A percentile compares a stretch with the other conserved stretches of the same genome.
These are phyloP conservation scores for Synergus laeviventris DNA, from an alignment of 2,888 invertebrate genomes.

Conservation along the genomic window DNA sequence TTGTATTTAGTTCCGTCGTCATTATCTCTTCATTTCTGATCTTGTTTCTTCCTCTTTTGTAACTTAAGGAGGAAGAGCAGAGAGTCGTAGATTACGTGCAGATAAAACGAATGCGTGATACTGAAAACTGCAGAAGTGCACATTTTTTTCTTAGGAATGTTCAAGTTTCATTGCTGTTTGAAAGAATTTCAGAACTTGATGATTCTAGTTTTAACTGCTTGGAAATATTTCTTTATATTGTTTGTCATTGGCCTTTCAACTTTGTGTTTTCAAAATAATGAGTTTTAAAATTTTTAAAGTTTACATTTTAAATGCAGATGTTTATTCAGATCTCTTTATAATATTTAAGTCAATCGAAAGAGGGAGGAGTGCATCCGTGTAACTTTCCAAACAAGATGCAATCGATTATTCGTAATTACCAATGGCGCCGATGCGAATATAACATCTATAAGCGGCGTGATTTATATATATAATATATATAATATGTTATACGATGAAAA, in stretches of 20 bases:
- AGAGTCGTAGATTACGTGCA: background rate
- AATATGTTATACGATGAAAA: slow-evolving; percentile 13
- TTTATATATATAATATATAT: slow-evolving; percentile 14
- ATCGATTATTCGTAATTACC: slow-evolving; percentile 39
- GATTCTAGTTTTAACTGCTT: background rate
- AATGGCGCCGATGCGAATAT: slow-evolving; percentile 28
- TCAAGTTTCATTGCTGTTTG: background rate
- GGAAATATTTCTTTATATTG: background rate
- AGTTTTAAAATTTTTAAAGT: background rate
- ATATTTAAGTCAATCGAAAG: background rate
- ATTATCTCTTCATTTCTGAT: slow-evolving; percentile 33
- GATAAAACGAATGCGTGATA: background rate
- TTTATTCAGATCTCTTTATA: background rate
- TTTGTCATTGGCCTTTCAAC: no score
- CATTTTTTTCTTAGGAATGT: slow-evolving; percentile 1
- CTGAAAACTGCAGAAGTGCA: background rate
- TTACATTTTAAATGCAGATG: slow-evolving; percentile 12
- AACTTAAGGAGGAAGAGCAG: background rate
- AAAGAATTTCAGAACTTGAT: background rate
- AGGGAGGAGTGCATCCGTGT: slow-evolving; percentile 21
- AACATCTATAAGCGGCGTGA: background rate
- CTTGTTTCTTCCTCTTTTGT: background rate
- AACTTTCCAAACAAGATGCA: slow-evolving; percentile 40
- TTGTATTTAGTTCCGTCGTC: slow-evolving; percentile 28
- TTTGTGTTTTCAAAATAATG: no score